Evolutionary conservation across 2,888 invertebrate genomes (phyloP), one percentile per base, ranked within the genome.

Genomic region (Philhelius pedissequus): DNA sequence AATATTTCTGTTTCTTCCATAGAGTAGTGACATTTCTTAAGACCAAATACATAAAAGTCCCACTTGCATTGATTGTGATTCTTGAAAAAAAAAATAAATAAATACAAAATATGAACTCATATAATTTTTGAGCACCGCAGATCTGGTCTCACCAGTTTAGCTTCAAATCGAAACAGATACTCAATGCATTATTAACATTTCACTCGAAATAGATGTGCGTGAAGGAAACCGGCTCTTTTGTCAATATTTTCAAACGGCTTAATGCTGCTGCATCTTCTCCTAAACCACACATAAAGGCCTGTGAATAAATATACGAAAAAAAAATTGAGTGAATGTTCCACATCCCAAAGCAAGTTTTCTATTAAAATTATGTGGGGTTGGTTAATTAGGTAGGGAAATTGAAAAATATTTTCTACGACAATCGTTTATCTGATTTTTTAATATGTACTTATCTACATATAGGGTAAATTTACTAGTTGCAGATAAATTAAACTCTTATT

Each of bases 121-220:
- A n/a, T 22, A n/a, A 11, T 27, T n/a, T 45, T 7, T 0, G 27
- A 71, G 11, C 22, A 50, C 8, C 9, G 13, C 11, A 4, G 32
- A 18, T 62, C 58, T 82, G 70, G 78, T 83, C n/a, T n/a, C 78
- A 83, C 78, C 64, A 52, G 22, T n/a, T n/a, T n/a, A n/a, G 8
- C 8, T 18, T 54, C 3, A 45, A 43, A 64, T 50, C 40, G 15
- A 40, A 18, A 38, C 11, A 8, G 8, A 1, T 48, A 66, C 48
- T 79, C 58, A 60, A 54, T 83, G 74, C 48, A 69, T 66, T 48
- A 56, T 78, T 56, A 69, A 38, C 22, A 69, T 73, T 79, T 79
- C 58, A 75, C 75, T 80, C 79, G n/a, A 73, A 83, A 52, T 64
- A 43, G 9, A 50, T 74, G 58, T 66, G 74, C 74, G 58, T 75